phyloP scores from a whole-genome alignment of 2,113 vertebrate genomes.

The Siniperca chuatsi region DNA sequence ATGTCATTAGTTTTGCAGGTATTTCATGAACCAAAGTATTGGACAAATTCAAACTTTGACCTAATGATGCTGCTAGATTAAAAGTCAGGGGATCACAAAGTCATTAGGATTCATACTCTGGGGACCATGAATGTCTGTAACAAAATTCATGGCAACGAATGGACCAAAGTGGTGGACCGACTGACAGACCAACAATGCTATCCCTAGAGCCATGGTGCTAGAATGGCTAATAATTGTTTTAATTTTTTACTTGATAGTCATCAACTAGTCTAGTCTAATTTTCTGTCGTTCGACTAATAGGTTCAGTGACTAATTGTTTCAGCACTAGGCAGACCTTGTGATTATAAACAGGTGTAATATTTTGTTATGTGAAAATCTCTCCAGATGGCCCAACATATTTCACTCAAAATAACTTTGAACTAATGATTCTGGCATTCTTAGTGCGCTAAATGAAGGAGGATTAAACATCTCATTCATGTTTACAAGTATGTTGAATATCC shows the following conservation, averaged over 20 bases:
- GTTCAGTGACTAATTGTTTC: not conserved
- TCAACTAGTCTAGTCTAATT: not conserved
- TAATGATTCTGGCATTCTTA: not conserved
- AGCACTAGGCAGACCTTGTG: not conserved
- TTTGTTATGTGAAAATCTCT: conserved; percentile 9
- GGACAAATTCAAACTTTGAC: not conserved
- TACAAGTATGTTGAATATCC: not conserved
- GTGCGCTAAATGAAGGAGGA: not conserved
- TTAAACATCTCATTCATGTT: conserved; percentile 3
- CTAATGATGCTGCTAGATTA: not conserved
- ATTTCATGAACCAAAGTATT: no score
- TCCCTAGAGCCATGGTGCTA: not conserved
- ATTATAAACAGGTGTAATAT: conserved; percentile 6
- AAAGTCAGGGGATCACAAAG: not conserved
- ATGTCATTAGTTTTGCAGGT: not conserved
- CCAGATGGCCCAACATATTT: conserved; percentile 36
- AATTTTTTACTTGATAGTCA: no score
- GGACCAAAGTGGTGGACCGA: not conserved
- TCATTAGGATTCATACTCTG: not conserved
- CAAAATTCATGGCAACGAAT: no score
- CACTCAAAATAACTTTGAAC: conserved; percentile 2
- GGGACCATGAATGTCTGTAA: not conserved
- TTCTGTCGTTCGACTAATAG: not conserved
- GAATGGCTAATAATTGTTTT: not conserved
- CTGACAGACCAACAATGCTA: not conserved